phyloP scores from a whole-genome alignment of 2,113 vertebrate species.

The Cygnus buccinator region DNA sequence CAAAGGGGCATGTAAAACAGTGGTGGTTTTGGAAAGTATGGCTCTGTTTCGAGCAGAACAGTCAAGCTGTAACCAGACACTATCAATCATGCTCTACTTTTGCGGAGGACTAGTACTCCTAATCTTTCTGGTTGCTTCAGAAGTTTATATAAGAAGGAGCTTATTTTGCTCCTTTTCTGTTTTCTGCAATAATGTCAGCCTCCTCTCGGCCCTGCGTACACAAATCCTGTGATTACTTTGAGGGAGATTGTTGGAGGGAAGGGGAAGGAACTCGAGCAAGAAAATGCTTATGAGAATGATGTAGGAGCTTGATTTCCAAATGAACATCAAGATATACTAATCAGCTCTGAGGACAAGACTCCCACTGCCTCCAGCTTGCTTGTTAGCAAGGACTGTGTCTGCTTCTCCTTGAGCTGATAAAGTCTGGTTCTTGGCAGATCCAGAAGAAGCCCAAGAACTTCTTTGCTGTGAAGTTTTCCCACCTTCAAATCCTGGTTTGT shows the following conservation, averaged over 20 bases:
- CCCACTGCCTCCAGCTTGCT: not conserved
- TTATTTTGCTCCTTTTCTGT: not conserved
- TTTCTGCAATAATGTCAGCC: not conserved
- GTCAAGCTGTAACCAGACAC: not conserved
- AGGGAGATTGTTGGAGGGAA: not conserved
- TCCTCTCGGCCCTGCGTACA: not conserved
- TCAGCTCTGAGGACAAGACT: not conserved
- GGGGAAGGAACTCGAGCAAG: not conserved
- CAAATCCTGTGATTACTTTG: not conserved
- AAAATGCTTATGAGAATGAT: not conserved
- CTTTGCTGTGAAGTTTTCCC: not conserved
- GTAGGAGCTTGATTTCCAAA: not conserved
- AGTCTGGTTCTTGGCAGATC: not conserved
- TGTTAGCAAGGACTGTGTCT: not conserved
- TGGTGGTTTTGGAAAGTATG: not conserved
- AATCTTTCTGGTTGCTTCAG: not conserved
- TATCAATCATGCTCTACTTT: not conserved
- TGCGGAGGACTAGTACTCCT: not conserved
- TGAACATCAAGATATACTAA: not conserved
- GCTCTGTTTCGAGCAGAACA: accelerated
- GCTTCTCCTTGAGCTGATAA: not conserved
- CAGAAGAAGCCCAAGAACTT: not conserved
- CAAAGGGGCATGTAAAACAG: not conserved
- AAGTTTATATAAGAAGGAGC: not conserved
- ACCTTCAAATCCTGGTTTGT: not conserved